Evolutionary conservation across 1,140 invertebrate genomes (phyloP).

Genomic region (Drosophila asahinai): DNA sequence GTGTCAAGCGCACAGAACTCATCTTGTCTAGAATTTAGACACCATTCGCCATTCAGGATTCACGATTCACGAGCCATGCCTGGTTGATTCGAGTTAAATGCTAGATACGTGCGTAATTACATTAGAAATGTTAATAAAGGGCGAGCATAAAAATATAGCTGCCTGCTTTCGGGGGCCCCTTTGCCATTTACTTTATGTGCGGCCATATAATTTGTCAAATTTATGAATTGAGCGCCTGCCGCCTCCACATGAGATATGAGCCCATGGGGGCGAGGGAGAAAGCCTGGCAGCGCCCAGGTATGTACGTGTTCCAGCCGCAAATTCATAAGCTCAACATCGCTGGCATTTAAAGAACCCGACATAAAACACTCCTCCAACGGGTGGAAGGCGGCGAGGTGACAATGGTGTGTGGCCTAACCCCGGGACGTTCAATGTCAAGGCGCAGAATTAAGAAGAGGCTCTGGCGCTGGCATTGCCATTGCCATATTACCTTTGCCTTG

Average conservation of each 20-base stretch:
- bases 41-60: slow-evolving; percentile 6
- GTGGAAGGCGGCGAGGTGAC: slow-evolving; percentile 40
- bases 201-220: slow-evolving; percentile 67
- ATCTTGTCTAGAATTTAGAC: slow-evolving; percentile 12
- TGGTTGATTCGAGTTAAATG: slow-evolving; percentile 65
- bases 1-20: slow-evolving; percentile 61
- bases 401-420: slow-evolving; percentile 53
- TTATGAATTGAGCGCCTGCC: slow-evolving; percentile 58
- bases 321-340: slow-evolving; percentile 59
- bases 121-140: slow-evolving; percentile 77
- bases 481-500: slow-evolving; percentile 31
- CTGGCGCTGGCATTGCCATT: slow-evolving; percentile 41
- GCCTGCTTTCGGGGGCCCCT: slow-evolving; percentile 48
- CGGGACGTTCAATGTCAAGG: slow-evolving; percentile 73
- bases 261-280: background rate
- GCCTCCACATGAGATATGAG: slow-evolving; percentile 42
- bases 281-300: slow-evolving; percentile 36
- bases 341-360: slow-evolving; percentile 68
- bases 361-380: slow-evolving; percentile 46
- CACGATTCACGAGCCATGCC: slow-evolving; percentile 18
- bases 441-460: slow-evolving; percentile 45
- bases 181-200: slow-evolving; percentile 67
- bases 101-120: slow-evolving; percentile 80
- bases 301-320: slow-evolving; percentile 63
- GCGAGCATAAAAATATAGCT: slow-evolving; percentile 68